Base-by-base conservation (phyloP, 2,888 invertebrate genomes). In the Prionchulus punctatus region DNA sequence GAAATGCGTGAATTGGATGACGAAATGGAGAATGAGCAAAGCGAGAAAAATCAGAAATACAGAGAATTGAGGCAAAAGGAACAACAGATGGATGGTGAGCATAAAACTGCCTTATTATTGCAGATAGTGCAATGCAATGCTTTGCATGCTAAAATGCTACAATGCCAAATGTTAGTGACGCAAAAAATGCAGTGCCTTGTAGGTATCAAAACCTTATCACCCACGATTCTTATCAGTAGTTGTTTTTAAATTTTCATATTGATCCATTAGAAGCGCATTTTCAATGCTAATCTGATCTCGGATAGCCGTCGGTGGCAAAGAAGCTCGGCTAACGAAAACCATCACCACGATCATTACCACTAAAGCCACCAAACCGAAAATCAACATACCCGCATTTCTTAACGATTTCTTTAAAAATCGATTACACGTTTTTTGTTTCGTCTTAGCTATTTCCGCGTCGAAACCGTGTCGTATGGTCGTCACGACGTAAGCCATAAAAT, bases 41-140 rank as follows among this genome's bases (percentile, higher is more conserved):
- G 72, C 0, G 85, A 85, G 63, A 79, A 83, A 36, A 83, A 82
- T 64, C 81, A 82, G 60, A 86, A 85, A 69, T 86, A 85, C 67
- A 79, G 83, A 45, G 86, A 87, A 66, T 71, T 86, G 52, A 81
- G 82, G 64, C 83, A 83, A 64, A 77, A 85, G 53, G 87, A 86
- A 69, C 83, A 85, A 71, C 81, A 82, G 1, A 86, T 87, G 80
- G 84, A 86, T 63, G 66, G 55, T 55, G 53, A 50, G 36, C 15
- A 4, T 36, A n/a, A n/a, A n/a, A n/a, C n/a, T n/a, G n/a, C n/a
- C n/a, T n/a, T n/a, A n/a, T n/a, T n/a, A n/a, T n/a, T n/a, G n/a
- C n/a, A n/a, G n/a, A n/a, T n/a, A n/a, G n/a, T n/a, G n/a, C n/a
- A n/a, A n/a, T n/a, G n/a, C n/a, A n/a, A n/a, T n/a, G n/a, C n/a